Base-by-base conservation (phyloP, 2,797 vertebrate genomes). In the Pempheris klunzingeri region DNA sequence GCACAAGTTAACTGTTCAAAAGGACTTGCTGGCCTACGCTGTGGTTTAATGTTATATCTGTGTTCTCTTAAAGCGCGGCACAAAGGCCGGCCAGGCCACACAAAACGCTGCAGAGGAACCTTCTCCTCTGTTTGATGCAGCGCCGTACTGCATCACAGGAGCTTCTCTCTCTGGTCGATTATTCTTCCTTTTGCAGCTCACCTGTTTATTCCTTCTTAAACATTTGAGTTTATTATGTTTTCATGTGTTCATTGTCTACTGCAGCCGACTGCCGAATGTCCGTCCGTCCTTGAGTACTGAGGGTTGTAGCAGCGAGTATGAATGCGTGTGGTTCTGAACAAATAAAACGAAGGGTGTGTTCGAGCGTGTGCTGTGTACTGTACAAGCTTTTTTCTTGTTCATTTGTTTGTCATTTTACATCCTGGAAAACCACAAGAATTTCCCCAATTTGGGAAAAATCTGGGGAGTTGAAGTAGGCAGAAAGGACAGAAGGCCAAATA, bases 21-120 rank as follows among this genome's bases (percentile, higher is more conserved):
- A 89, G 88, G 71, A 78, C 67, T 85, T 84, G 54, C 85, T 67
- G 78, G 83, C 86, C 83, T 61, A 41, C 77, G 65, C 78, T 85
- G 88, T 73, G 87, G 90, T 91, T 90, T 84, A 49, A 79, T 76
- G 82, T 91, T 90, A 91, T 89, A 94, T 93, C 83, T 91, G 90
- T 90, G 75, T 88, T 90, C 90, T 84, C 69, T 87, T 82, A 87
- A 83, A 87, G 75, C 38, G 43, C 68, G 61, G 80, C 79, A 80
- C 76, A 78, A 70, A 82, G 64, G 53, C 62, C 22, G 59, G 68
- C 36, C 71, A 58, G 77, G 69, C 66, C 71, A 83, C 81, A 84
- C 74, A 68, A 78, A 79, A 77, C 6, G 9, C 14, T 67, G 46
- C 59, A 74, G 63, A 59, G 13, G 38, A 62, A 55, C 3, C 8